Percentiles rank a stretch among this genome's conserved stretches.
These are phyloP conservation scores for Ophiothrix spiculata DNA, from an alignment of 35 echinoderm and acorn worm genomes.

Conservation along the genomic window DNA sequence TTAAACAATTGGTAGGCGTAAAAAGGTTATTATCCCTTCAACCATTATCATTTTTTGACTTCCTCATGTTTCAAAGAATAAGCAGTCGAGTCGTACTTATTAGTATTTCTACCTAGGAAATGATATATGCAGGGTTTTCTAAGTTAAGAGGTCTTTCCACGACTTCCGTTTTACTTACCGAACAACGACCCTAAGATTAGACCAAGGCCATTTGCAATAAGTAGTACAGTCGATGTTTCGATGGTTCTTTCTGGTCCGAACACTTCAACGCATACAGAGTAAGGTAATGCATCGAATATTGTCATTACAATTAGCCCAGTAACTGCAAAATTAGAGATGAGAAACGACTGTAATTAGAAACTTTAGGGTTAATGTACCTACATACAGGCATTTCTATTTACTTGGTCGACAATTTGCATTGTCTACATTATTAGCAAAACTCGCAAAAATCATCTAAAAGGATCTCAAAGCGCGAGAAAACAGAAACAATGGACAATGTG, in stretches of 20 bases:
- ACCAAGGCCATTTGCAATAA: slow-evolving; percentile 67
- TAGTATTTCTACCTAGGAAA: neutral
- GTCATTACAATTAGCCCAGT: slow-evolving; percentile 73
- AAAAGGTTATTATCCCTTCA: neutral
- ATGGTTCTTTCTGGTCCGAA: slow-evolving; percentile 60
- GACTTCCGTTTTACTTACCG: slow-evolving; percentile 28
- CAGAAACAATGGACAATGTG: too few species aligned
- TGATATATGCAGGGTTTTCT: neutral
- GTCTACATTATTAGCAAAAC: too few species aligned
- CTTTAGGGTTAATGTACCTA: too few species aligned
- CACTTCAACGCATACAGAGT: slow-evolving; percentile 75
- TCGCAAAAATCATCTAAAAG: too few species aligned
- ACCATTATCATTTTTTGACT: neutral
- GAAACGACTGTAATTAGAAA: slow-evolving; percentile 1
- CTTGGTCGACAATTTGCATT: too few species aligned
- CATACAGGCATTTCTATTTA: too few species aligned
- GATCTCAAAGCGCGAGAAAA: too few species aligned
- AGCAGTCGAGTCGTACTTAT: neutral
- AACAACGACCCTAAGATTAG: slow-evolving; percentile 82
- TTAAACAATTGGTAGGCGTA: neutral
- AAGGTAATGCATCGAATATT: slow-evolving; percentile 69
- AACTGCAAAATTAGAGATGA: slow-evolving; percentile 39
- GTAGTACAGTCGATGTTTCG: slow-evolving; percentile 64
- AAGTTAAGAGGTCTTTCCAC: too few species aligned
- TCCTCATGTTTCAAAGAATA: neutral